Base-by-base conservation (phyloP, 2,113 vertebrate species). In the Chauna torquata region DNA sequence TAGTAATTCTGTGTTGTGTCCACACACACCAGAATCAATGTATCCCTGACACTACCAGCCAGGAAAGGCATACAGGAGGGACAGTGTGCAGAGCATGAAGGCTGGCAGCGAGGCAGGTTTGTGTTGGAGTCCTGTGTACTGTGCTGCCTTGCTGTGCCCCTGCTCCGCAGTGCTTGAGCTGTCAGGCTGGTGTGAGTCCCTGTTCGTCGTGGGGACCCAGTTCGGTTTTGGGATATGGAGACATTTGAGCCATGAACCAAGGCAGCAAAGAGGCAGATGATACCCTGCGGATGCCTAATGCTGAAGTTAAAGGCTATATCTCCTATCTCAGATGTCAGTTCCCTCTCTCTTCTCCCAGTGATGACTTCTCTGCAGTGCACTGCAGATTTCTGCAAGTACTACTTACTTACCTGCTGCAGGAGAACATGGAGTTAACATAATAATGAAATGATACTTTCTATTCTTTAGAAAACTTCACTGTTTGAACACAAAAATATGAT, bases 81-180 rank as follows among this genome's bases (percentile, higher is more conserved):
- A 50, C 10, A 42, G 24, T 0, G 1, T 25, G 66, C 17, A 34
- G 70, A 49, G 9, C 1, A 2, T 72, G 76, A 28, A 0, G 23
- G 38, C 45, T 50, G 52, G 17, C 11, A 5, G 30, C 1, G 6
- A 23, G 61, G 40, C 40, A 61, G 64, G 59, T 8, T 50, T 44
- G 50, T 1, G 4, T 12, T n/a, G 40, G 28, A 42, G 65, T 15
- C 23, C 32, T 4, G 0, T 11, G 36, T 28, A 40, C 55, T 6
- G 0, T 32, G 19, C 22, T 77, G 69, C n/a, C 23, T 44, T 52
- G 62, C 49, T 0, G 0, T 38, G 25, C 24, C 58, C 40, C 57
- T 52, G n/a, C 32, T 0, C 8, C 11, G 34, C 1, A 1, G 14
- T 17, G 42, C 44, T 80, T 1, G 1, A 32, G 57, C 20, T 7